These are phyloP conservation scores for Malaclemys terrapin DNA, from an alignment of 2,113 vertebrate genomes.

Conservation along the genomic window DNA sequence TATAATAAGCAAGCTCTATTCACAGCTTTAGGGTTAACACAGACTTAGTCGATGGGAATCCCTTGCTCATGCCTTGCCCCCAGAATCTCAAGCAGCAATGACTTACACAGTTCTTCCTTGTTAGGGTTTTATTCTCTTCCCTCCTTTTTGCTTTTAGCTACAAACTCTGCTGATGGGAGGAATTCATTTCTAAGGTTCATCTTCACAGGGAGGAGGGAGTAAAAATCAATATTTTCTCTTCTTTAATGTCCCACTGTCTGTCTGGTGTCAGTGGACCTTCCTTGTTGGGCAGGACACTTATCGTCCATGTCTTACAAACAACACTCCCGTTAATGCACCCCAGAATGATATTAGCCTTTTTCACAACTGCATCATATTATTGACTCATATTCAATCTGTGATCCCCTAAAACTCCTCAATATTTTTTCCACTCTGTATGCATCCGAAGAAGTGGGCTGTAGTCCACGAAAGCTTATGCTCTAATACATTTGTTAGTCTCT, in stretches of 20 bases:
- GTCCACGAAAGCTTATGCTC: too few relatives aligned
- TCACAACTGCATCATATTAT: not conserved
- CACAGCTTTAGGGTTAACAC: not conserved
- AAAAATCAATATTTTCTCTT: not conserved
- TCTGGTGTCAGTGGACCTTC: not conserved
- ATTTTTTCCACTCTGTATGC: too few relatives aligned
- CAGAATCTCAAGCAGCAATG: not conserved
- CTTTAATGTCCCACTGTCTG: not conserved
- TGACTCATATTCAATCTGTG: not conserved
- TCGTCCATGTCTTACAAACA: not conserved
- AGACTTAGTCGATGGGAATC: not conserved
- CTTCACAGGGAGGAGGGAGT: not conserved
- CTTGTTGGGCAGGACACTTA: not conserved
- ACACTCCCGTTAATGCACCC: not conserved
- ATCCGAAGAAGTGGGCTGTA: too few relatives aligned
- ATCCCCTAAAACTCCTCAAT: not conserved
- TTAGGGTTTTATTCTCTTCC: not conserved
- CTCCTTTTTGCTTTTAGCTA: not conserved
- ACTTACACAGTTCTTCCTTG: not conserved
- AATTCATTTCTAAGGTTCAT: not conserved
- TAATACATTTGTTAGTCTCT: too few relatives aligned
- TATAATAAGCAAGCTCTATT: not conserved
- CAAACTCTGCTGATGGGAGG: not conserved
- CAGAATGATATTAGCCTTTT: not conserved
- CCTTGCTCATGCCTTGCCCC: not conserved